Base-by-base conservation (phyloP, 2,113 vertebrate species). In the Hypomesus transpacificus region DNA sequence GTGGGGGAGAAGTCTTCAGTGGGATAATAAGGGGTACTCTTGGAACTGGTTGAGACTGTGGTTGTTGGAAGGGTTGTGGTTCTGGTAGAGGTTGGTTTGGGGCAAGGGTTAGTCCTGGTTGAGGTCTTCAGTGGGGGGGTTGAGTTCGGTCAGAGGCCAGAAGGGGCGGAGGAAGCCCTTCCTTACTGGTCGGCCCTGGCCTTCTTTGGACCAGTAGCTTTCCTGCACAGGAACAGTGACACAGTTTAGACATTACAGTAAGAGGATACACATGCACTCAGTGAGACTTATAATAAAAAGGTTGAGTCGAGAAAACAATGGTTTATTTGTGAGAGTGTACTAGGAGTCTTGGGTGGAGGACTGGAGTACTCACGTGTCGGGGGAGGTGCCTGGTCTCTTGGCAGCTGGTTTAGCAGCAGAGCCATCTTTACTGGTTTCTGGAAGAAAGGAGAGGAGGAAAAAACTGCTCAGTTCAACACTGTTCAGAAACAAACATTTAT, bases 151-250 rank as follows among this genome's bases (percentile, higher is more conserved):
- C 69, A 78, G 71, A 68, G 75, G 78, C 76, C 50, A 68, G 62
- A 58, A 22, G 26, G 74, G 50, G 34, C 16, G 54, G 51, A 61
- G 46, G 54, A 65, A n/a, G 26, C 52, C 61, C 68, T 91, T 92
- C 61, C 68, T 91, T 92, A 94, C 87, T 92, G 93, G 84, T 93
- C 93, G 13, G 90, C 74, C 87, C 92, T 92, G 68, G 93, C 91
- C 82, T 95, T 95, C 92, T 95, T 95, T 85, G 92, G 91, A 87
- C 92, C 91, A 0, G 84, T 85, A 46, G 87, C 78, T 93, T 94
- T 95, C 87, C 94, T 94, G 74, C 16, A 69, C 59, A n/a, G 54
- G 0, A 17, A 9, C 21, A 75, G 34, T 24, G 18, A 66, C 34
- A 28, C 0, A 13, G 8, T 5, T 46, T 16, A 34, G 31, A 52